phyloP scores from a whole-genome alignment of 2,797 vertebrate species.

The Arnoldichthys spilopterus region DNA sequence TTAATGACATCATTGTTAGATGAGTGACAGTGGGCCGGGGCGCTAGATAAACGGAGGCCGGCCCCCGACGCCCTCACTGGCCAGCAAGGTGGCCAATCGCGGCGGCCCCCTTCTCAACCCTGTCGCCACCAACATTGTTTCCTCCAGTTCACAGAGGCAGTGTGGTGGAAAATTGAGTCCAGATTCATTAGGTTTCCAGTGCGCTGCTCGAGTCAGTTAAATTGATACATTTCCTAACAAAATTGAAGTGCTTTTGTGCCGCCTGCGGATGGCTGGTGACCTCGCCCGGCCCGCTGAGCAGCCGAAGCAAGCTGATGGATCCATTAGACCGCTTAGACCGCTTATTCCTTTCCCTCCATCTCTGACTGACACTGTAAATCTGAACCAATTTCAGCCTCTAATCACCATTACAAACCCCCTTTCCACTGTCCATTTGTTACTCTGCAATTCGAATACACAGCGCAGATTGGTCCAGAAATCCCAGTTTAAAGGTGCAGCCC shows the following conservation, averaged over 20 bases:
- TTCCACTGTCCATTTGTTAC: constrained; percentile 98
- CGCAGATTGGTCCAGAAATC: constrained; percentile 89
- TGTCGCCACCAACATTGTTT: constrained; percentile 96
- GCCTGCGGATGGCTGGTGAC: constrained; percentile 99
- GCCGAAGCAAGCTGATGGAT: constrained; percentile 99
- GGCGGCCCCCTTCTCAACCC: constrained; percentile 85
- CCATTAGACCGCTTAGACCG: constrained; percentile 98
- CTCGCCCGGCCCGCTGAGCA: constrained; percentile 99
- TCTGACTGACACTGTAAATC: constrained; percentile 99
- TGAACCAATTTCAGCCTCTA: constrained; percentile 99
- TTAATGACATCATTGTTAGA: constrained; percentile 99
- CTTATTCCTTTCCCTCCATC: constrained; percentile 91
- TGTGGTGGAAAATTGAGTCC: constrained; percentile 99
- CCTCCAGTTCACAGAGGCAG: constrained; percentile 97
- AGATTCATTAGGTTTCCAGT: constrained; percentile 99
- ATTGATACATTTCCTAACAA: constrained; percentile 99
- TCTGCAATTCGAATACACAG: constrained; percentile 89
- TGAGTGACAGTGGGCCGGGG: constrained; percentile 91
- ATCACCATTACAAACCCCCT: constrained; percentile 99
- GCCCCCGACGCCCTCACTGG: constrained; percentile 83
- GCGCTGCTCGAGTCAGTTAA: constrained; percentile 99
- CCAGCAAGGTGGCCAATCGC: constrained; percentile 85
- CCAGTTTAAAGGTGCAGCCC: constrained; percentile 82
- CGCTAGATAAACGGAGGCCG: constrained; percentile 85
- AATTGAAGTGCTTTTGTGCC: constrained; percentile 99